Evolutionary conservation across 2,113 vertebrate genomes (phyloP).

Genomic region (Tachuris rubrigastra): DNA sequence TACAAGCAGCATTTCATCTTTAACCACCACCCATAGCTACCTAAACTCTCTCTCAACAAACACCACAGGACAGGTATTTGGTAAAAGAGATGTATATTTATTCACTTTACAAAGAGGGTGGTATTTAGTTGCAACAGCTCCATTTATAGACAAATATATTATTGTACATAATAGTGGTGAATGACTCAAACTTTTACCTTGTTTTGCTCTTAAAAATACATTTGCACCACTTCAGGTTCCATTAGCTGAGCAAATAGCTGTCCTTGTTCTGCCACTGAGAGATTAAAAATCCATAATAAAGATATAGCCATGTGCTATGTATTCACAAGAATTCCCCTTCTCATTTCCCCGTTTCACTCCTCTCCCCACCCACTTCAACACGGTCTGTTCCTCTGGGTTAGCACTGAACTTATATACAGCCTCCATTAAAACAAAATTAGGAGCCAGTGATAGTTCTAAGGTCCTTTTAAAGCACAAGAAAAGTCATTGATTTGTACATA

Average conservation of each 20-base stretch:
- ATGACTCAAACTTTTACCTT: constrained; percentile 63
- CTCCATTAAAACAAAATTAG: constrained; percentile 57
- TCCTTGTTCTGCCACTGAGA: constrained; percentile 51
- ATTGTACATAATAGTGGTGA: constrained; percentile 78
- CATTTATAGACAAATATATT: constrained; percentile 83
- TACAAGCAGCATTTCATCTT: background rate
- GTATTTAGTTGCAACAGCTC: constrained; percentile 79
- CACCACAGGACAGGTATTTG: constrained; percentile 66
- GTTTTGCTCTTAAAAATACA: constrained; percentile 48
- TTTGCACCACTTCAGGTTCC: constrained; percentile 60
- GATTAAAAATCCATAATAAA: constrained; percentile 59
- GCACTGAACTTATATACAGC: constrained; percentile 59
- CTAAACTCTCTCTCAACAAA: constrained; percentile 42
- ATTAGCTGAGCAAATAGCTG: constrained; percentile 45
- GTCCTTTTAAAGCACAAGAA: constrained; percentile 63
- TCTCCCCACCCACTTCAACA: background rate
- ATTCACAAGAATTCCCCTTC: constrained; percentile 62
- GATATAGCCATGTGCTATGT: constrained; percentile 40
- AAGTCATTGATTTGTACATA: constrained; percentile 68
- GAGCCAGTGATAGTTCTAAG: constrained; percentile 48
- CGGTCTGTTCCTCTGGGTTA: constrained; percentile 24
- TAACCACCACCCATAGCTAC: background rate
- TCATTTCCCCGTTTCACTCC: constrained; percentile 8
- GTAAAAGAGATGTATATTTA: constrained; percentile 83
- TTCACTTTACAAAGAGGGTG: constrained; percentile 86